Percentiles rank a stretch among this genome's conserved stretches.
Evolutionary conservation across 2,888 invertebrate genomes (phyloP).

Genomic region (Hirtodrosophila trivittata): DNA sequence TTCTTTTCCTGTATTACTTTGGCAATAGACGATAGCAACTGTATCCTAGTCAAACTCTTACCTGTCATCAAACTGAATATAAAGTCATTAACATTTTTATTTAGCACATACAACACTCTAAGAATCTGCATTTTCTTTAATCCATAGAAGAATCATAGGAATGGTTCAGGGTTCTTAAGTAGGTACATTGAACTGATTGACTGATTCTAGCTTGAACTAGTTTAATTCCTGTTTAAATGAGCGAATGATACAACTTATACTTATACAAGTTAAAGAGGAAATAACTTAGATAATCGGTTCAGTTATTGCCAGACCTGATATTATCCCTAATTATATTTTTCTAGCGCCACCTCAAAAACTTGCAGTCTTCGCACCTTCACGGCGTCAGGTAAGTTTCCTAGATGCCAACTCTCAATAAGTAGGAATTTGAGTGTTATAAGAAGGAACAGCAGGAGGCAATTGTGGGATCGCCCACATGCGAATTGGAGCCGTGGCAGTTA

Average conservation of each 20-base stretch:
- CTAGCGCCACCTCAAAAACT: constrained; percentile 35
- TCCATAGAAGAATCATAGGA: too few species aligned
- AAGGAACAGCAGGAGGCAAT: constrained; percentile 19
- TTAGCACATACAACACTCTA: too few species aligned
- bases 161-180: too few species aligned
- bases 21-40: background rate
- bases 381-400: background rate
- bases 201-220: too few species aligned
- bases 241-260: too few species aligned
- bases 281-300: too few species aligned
- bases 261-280: too few species aligned
- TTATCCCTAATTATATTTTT: constrained; percentile 8
- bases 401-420: background rate
- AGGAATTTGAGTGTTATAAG: background rate
- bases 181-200: too few species aligned
- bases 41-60: background rate
- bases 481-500: constrained; percentile 49
- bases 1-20: background rate
- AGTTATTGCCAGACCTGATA: constrained; percentile 1
- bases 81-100: too few species aligned
- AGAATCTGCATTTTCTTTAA: too few species aligned
- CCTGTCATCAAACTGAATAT: too few species aligned
- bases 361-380: constrained; percentile 7
- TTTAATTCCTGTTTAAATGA: too few species aligned
- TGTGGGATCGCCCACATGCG: constrained; percentile 64